These are phyloP conservation scores for Lacanobia wlatinum DNA, from an alignment of 2,888 invertebrate species.

Conservation along the genomic window DNA sequence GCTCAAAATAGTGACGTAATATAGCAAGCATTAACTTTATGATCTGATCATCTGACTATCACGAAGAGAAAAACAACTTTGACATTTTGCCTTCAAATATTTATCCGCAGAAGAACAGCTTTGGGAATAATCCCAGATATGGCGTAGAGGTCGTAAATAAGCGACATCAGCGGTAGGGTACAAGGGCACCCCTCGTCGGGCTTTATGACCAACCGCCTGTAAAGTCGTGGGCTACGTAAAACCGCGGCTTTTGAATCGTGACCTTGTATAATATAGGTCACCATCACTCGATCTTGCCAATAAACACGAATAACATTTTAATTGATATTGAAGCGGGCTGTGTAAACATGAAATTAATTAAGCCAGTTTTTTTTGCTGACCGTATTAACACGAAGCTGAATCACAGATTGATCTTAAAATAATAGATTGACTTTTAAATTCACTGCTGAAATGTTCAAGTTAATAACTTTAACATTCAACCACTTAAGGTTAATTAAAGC, in stretches of 20 bases:
- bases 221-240: conserved; percentile 66
- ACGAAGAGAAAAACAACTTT: conserved; percentile 18
- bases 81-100: conserved; percentile 44
- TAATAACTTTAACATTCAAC: neutral
- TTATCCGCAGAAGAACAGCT: conserved; percentile 65
- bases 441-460: neutral
- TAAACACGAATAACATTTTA: conserved; percentile 47
- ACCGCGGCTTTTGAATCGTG: conserved; percentile 66
- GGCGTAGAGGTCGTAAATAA: conserved; percentile 79
- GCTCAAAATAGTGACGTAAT: conserved; percentile 25
- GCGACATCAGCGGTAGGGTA: conserved; percentile 68
- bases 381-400: conserved; percentile 13
- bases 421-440: neutral
- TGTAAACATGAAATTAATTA: conserved; percentile 46
- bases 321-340: conserved; percentile 36
- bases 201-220: conserved; percentile 72
- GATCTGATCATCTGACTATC: conserved; percentile 22
- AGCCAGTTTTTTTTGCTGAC: conserved; percentile 3
- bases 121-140: conserved; percentile 71
- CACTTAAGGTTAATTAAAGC: neutral
- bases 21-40: conserved; percentile 7
- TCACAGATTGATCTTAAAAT: conserved; percentile 2
- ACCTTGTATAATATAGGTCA: conserved; percentile 69
- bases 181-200: conserved; percentile 67
- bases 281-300: conserved; percentile 46